Evolutionary conservation across 1,140 invertebrate species (phyloP).

Genomic region (Ganaspis sp.): DNA sequence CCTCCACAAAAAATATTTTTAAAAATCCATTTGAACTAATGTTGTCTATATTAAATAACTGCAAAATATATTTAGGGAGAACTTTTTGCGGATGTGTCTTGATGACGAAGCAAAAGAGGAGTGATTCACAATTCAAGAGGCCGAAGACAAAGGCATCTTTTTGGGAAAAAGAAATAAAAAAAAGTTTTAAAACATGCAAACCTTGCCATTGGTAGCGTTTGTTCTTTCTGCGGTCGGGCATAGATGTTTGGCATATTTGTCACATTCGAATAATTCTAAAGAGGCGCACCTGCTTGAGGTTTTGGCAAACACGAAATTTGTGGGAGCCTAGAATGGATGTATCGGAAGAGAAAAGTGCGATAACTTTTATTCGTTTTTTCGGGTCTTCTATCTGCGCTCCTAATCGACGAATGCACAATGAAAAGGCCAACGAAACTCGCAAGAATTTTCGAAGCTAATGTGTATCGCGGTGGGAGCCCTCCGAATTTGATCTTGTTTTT

Average conservation of each 20-base stretch:
- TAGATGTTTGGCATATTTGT: slow-evolving; percentile 73
- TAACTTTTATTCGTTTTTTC: slow-evolving; percentile 69
- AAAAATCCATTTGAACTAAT: too few species aligned
- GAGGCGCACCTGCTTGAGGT: slow-evolving; percentile 65
- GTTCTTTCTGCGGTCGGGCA: slow-evolving; percentile 31
- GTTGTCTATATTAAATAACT: too few species aligned
- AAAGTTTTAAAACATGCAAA: slow-evolving; percentile 26
- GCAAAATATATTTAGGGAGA: too few species aligned
- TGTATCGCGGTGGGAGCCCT: slow-evolving; percentile 65
- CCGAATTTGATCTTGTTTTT: slow-evolving; percentile 28
- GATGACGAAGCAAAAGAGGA: not conserved
- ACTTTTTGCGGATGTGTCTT: slow-evolving; percentile 8
- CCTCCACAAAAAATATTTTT: too few species aligned
- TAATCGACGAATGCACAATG: slow-evolving; percentile 62
- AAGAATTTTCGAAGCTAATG: slow-evolving; percentile 68
- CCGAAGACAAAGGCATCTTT: slow-evolving; percentile 48
- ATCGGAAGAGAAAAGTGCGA: slow-evolving; percentile 45
- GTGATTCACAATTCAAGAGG: slow-evolving; percentile 15
- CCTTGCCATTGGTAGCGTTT: slow-evolving; percentile 3
- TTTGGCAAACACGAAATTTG: slow-evolving; percentile 44
- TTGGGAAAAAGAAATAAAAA: slow-evolving; percentile 35
- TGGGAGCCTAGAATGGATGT: slow-evolving; percentile 48
- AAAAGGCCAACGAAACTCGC: slow-evolving; percentile 63
- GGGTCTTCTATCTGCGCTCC: slow-evolving; percentile 67
- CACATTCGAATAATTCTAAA: slow-evolving; percentile 73